phyloP scores from a whole-genome alignment of 2,797 vertebrate species.

The Setipinna tenuifilis region DNA sequence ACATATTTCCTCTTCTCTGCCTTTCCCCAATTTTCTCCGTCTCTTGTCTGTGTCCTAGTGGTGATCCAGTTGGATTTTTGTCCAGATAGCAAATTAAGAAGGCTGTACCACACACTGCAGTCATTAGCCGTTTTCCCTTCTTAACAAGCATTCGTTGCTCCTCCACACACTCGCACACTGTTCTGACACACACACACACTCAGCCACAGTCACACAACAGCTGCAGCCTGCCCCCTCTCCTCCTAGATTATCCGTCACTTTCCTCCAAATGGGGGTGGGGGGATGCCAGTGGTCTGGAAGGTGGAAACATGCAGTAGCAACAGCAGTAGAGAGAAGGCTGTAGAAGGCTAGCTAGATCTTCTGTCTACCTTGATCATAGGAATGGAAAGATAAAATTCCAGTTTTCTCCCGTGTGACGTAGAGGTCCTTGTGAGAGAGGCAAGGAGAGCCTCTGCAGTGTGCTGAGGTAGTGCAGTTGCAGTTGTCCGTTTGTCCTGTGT shows the following conservation, averaged over 20 bases:
- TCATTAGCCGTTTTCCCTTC: conserved; percentile 72
- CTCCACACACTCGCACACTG: conserved; percentile 52
- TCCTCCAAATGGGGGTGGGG: conserved; percentile 70
- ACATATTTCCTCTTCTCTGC: conserved; percentile 41
- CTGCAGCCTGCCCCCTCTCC: conserved; percentile 76
- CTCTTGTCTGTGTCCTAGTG: conserved; percentile 58
- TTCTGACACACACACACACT: not conserved
- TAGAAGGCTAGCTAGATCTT: conserved; percentile 43
- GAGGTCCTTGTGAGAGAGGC: conserved; percentile 59
- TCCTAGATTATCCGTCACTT: conserved; percentile 85
- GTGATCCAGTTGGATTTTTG: conserved; percentile 60
- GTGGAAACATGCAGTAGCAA: conserved; percentile 49
- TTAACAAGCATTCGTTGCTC: conserved; percentile 73
- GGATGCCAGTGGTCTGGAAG: conserved; percentile 61
- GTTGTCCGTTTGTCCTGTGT: conserved; percentile 45
- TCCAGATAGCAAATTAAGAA: conserved; percentile 60
- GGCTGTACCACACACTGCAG: conserved; percentile 69
- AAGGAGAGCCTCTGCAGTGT: conserved; percentile 66
- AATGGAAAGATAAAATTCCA: conserved; percentile 43
- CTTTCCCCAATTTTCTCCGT: conserved; percentile 67
- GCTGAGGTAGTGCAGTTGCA: conserved; percentile 71
- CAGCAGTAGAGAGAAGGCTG: conserved; percentile 68
- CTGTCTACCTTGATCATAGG: conserved; percentile 39
- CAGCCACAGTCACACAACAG: conserved; percentile 48
- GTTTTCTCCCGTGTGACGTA: conserved; percentile 58